Evolutionary conservation across 2,888 invertebrate species (phyloP), one percentile per base, ranked within the genome.

Genomic region (Habrosyne pyritoides): DNA sequence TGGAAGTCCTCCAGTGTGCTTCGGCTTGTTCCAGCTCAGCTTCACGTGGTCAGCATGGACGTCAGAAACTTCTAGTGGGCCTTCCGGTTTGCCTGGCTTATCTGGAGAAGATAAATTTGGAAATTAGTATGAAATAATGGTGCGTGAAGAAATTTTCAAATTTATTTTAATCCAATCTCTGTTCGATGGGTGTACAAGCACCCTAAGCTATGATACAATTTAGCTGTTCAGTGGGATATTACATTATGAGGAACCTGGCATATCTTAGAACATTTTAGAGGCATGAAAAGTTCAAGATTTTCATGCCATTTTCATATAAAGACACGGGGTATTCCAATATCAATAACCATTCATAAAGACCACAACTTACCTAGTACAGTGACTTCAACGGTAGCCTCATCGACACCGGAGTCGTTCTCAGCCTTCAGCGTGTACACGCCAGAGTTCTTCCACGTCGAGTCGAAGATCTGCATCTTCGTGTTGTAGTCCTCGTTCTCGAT

Each of bases 11-110:
- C 99, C 99, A 66, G 99, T 98, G 86, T 99, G 99, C 83, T 97
- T 98, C 0, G 99, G 99, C 76, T 98, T 97, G 67, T 96, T 96
- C 99, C 99, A 99, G 72, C 96, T 95, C 10, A 99, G 93, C 77
- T 97, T 98, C 79, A 98, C 99, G 54, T 98, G 98, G 83, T 99
- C 98, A 60, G 98, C 97, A 86, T 97, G 98, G 0, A 99, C 94
- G 81, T 98, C 98, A 0, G 94, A 94, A 0, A 98, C 97, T 79
- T 98, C 98, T 0, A 99, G 89, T 0, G 99, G 99, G 47, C 98
- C 99, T 85, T 98, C 97, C 0, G 98, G 98, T 80, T 96, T 96
- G 69, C 95, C 95, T 18, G 98, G 98, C 75, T 96, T 97, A 80
- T 97, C 97, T 94, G 91, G n/a, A 8, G 33, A 5, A n/a, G 8